A percentile compares a stretch with the other conserved stretches of the same genome.
Evolutionary conservation across 64 coral and sea anemone species (phyloP).

Genomic region (Platygyra sinensis): DNA sequence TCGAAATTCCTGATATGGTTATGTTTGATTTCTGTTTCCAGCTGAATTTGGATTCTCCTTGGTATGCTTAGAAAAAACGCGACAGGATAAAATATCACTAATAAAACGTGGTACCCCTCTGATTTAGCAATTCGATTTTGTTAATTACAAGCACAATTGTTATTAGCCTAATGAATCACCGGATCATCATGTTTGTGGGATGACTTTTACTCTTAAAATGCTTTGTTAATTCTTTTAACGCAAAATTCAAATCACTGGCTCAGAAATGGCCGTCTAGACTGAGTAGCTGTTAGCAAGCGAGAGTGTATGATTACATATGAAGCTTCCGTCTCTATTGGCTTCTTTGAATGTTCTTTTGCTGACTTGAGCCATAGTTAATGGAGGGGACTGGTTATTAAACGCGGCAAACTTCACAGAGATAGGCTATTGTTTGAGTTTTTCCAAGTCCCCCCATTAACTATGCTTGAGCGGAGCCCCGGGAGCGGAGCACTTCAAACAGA

Average conservation of each 20-base stretch:
- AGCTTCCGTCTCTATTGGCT: background rate
- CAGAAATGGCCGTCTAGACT: too few relatives aligned
- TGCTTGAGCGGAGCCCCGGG: too few relatives aligned
- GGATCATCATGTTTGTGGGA: background rate
- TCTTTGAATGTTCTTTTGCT: background rate
- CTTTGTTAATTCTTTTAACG: background rate
- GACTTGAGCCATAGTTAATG: too few relatives aligned
- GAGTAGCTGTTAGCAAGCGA: background rate
- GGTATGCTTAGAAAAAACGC: background rate
- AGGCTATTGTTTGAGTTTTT: too few relatives aligned
- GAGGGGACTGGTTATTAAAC: too few relatives aligned
- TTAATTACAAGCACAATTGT: background rate
- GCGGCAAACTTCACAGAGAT: too few relatives aligned
- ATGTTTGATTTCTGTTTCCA: background rate
- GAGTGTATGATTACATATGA: background rate
- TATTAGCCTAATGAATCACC: background rate
- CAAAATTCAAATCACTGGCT: background rate
- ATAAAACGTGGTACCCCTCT: background rate
- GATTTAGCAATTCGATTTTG: conserved; percentile 4
- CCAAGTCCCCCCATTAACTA: too few relatives aligned
- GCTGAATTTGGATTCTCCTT: background rate
- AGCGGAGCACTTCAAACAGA: background rate
- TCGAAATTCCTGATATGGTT: too few relatives aligned
- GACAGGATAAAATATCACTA: background rate
- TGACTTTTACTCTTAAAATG: background rate